These are phyloP conservation scores for Misgurnus mizolepis DNA, from an alignment of 2,113 vertebrate species.

Conservation along the genomic window DNA sequence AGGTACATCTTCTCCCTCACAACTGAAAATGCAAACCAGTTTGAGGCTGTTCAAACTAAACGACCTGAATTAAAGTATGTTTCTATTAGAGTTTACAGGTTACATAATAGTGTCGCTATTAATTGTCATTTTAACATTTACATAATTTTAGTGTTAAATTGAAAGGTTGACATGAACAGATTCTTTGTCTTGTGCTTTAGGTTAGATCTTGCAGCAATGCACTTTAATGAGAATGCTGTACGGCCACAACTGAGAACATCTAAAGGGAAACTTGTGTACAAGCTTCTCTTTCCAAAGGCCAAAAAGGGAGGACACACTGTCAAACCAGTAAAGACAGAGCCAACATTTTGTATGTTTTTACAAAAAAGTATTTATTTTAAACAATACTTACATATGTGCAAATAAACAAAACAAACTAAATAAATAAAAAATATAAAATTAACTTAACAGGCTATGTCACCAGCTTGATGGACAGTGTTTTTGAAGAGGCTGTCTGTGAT, in stretches of 20 bases:
- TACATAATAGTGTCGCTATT: neutral
- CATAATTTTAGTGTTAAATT: neutral
- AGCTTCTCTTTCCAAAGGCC: neutral
- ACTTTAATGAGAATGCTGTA: neutral
- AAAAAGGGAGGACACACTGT: neutral
- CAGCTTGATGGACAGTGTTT: too few relatives aligned
- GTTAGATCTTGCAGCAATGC: neutral
- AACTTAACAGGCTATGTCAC: too few relatives aligned
- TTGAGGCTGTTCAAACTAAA: neutral
- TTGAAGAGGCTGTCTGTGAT: too few relatives aligned
- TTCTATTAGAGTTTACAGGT: neutral
- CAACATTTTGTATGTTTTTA: too few relatives aligned
- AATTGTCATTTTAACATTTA: neutral
- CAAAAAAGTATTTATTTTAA: too few relatives aligned
- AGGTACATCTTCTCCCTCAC: too few relatives aligned
- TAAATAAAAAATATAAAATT: too few relatives aligned
- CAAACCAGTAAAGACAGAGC: neutral
- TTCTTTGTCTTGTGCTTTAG: neutral
- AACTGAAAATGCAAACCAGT: neutral
- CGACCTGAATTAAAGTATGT: neutral
- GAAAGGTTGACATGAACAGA: neutral
- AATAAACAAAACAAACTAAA: too few relatives aligned
- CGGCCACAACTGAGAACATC: neutral
- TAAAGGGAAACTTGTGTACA: neutral
- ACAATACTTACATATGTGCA: too few relatives aligned